Percentiles rank a stretch among this genome's conserved stretches.
phyloP scores from a whole-genome alignment of 92 coral and sea anemone genomes.

The Zoanthus solanderi region DNA sequence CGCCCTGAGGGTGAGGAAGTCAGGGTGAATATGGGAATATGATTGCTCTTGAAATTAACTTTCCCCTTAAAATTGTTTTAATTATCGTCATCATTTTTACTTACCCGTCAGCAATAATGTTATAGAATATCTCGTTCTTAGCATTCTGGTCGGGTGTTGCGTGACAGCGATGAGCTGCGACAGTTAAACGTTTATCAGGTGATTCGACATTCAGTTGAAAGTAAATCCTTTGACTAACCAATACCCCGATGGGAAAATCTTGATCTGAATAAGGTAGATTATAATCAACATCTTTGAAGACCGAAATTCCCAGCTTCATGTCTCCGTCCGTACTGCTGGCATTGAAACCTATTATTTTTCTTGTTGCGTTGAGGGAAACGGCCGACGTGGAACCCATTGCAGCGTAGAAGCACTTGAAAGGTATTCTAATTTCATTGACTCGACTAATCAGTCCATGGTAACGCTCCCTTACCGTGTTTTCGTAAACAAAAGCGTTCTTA shows the following conservation, averaged over 20 bases:
- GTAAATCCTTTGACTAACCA: slow-evolving; percentile 72
- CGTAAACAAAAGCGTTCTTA: slow-evolving; percentile 74
- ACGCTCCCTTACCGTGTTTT: slow-evolving; percentile 74
- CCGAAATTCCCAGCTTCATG: slow-evolving; percentile 73
- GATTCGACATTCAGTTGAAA: slow-evolving; percentile 76
- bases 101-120: slow-evolving; percentile 80
- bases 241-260: slow-evolving; percentile 85
- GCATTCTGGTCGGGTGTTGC: slow-evolving; percentile 91
- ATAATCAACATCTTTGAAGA: slow-evolving; percentile 72
- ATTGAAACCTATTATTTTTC: slow-evolving; percentile 73
- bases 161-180: slow-evolving; percentile 83
- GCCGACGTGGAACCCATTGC: slow-evolving; percentile 73
- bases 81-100: not conserved
- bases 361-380: slow-evolving; percentile 68
- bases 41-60: too few relatives aligned
- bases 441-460: slow-evolving; percentile 72
- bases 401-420: slow-evolving; percentile 85
- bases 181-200: slow-evolving; percentile 77
- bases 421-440: slow-evolving; percentile 75
- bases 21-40: too few relatives aligned
- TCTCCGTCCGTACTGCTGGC: slow-evolving; percentile 72
- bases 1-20: too few relatives aligned
- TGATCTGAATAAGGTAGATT: slow-evolving; percentile 74
- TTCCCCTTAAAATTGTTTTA: too few relatives aligned
- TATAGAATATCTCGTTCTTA: slow-evolving; percentile 73